A percentile compares a stretch with the other conserved stretches of the same genome.
Conservation (phyloP, 2,113 vertebrate genomes). For the Ginglymostoma cirratum region DNA sequence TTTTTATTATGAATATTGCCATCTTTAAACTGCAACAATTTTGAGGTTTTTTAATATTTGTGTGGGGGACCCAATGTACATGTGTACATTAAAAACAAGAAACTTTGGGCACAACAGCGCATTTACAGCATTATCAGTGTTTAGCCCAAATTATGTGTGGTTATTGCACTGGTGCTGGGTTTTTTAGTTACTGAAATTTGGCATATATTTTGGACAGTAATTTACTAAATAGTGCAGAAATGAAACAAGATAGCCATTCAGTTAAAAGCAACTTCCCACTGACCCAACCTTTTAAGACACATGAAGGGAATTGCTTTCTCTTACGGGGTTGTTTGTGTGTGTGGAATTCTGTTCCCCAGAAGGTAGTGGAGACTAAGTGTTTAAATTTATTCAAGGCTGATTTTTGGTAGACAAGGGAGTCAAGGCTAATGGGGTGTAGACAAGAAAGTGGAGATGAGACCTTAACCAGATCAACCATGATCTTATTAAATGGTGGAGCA, state of each 20-base stretch:
- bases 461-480: background rate
- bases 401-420: too few species aligned
- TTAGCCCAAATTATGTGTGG: background rate
- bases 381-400: too few species aligned
- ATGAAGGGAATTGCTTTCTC: too few species aligned
- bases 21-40: background rate
- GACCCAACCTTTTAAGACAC: too few species aligned
- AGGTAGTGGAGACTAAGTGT: too few species aligned
- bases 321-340: too few species aligned
- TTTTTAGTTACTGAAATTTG: background rate
- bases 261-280: background rate
- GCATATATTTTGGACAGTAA: background rate
- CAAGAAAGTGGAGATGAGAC: too few species aligned
- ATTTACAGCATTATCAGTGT: background rate
- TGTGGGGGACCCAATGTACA: background rate
- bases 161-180: background rate
- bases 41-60: background rate
- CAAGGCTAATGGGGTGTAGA: too few species aligned
- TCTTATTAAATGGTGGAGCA: too few species aligned
- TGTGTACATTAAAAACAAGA: background rate
- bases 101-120: too few species aligned
- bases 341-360: too few species aligned
- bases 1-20: too few species aligned
- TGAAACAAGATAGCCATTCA: background rate
- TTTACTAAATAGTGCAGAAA: background rate